These are phyloP conservation scores for Paedocypris sp. DNA, from an alignment of 2,113 vertebrate genomes.

Conservation along the genomic window DNA sequence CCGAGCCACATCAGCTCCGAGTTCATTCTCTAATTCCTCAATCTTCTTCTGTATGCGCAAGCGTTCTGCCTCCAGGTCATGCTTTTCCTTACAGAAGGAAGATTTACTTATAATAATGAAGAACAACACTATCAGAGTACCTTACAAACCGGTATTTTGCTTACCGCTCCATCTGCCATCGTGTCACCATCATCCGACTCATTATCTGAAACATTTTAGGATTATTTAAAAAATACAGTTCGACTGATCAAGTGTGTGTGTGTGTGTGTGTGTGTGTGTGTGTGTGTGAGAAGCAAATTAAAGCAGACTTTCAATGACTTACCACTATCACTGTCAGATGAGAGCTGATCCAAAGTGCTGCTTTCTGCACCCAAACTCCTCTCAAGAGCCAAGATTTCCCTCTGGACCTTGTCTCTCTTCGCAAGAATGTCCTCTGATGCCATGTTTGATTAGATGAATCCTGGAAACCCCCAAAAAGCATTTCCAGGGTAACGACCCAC, in stretches of 20 bases:
- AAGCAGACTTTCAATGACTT: slow-evolving; percentile 12
- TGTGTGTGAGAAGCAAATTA: too few species aligned
- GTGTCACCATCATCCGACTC: slow-evolving; percentile 30
- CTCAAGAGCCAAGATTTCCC: slow-evolving; percentile 64
- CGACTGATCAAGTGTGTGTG: too few species aligned
- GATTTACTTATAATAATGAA: background rate
- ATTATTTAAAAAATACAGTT: too few species aligned
- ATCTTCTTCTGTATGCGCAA: slow-evolving; percentile 64
- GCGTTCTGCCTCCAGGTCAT: slow-evolving; percentile 49
- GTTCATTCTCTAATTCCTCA: slow-evolving; percentile 58
- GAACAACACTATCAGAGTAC: too few species aligned
- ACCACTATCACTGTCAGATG: slow-evolving; percentile 43
- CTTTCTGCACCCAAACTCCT: slow-evolving; percentile 47
- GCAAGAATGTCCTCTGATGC: slow-evolving; percentile 43
- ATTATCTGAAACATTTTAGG: slow-evolving; percentile 13
- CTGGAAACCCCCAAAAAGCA: background rate
- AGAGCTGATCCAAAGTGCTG: rapidly evolving
- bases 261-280: too few species aligned
- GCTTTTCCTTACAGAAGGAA: background rate
- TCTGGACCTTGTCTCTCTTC: slow-evolving; percentile 55
- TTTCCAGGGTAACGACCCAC: background rate
- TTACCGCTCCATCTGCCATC: background rate
- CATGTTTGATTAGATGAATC: slow-evolving; percentile 8
- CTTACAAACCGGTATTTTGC: background rate
- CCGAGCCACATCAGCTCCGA: slow-evolving; percentile 35